Evolutionary conservation across 2,888 invertebrate genomes (phyloP).

Genomic region (Chelonus formosanus): DNA sequence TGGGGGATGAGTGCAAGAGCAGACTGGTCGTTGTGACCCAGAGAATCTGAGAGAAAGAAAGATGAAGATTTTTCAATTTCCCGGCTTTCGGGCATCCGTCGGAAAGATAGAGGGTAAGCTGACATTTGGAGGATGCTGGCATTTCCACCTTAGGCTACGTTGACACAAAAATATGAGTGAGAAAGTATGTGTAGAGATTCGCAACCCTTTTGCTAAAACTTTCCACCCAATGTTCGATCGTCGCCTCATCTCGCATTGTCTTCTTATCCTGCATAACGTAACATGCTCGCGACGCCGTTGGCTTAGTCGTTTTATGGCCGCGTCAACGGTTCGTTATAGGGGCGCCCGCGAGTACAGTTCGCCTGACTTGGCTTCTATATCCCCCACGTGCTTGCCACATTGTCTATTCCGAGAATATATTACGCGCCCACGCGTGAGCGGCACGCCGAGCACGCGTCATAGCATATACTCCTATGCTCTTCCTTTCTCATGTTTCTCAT

Average conservation of each 20-base stretch:
- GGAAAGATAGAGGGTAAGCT: slow-evolving; percentile 28
- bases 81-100: slow-evolving; percentile 31
- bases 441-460: slow-evolving; percentile 43
- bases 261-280: slow-evolving; percentile 38
- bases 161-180: slow-evolving; percentile 46
- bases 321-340: slow-evolving; percentile 63
- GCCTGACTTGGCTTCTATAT: slow-evolving; percentile 56
- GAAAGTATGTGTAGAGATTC: not conserved
- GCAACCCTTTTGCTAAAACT: slow-evolving; percentile 61
- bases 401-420: slow-evolving; percentile 62
- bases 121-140: slow-evolving; percentile 49
- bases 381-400: slow-evolving; percentile 58
- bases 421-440: slow-evolving; percentile 57
- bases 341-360: slow-evolving; percentile 44
- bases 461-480: slow-evolving; percentile 14
- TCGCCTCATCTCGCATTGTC: slow-evolving; percentile 51
- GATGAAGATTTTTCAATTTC: slow-evolving; percentile 36
- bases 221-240: slow-evolving; percentile 51
- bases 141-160: slow-evolving; percentile 60
- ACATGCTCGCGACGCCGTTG: slow-evolving; percentile 27
- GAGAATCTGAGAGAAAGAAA: slow-evolving; percentile 18
- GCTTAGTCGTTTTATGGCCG: slow-evolving; percentile 60
- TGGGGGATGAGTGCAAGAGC: slow-evolving; percentile 1
- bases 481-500: slow-evolving; percentile 13
- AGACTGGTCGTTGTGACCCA: not conserved